A percentile compares a stretch with the other conserved stretches of the same genome.
Conservation (phyloP, 2,113 vertebrate genomes). For the Symphodus melops region DNA sequence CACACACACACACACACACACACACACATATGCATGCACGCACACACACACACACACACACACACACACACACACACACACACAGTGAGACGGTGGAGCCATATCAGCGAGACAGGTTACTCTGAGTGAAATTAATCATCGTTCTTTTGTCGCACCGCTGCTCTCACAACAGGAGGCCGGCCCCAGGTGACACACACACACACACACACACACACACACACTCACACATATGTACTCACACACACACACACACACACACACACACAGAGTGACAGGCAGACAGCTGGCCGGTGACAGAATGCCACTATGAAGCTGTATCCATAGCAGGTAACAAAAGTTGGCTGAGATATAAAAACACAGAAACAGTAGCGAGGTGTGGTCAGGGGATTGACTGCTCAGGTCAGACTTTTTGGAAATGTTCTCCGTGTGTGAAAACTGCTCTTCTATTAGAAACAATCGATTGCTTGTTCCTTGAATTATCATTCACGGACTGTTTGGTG, state of each 20-base stretch:
- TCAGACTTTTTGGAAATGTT: neutral
- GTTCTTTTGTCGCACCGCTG: slow-evolving; percentile 77
- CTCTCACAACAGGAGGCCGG: slow-evolving; percentile 74
- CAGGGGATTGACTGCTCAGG: neutral
- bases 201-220: slow-evolving; percentile 35
- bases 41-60: slow-evolving; percentile 12
- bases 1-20: slow-evolving; percentile 12
- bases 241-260: slow-evolving; percentile 34
- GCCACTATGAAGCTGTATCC: slow-evolving; percentile 57
- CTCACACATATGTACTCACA: slow-evolving; percentile 16
- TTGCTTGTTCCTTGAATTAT: neutral
- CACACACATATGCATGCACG: slow-evolving; percentile 7
- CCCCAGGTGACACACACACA: slow-evolving; percentile 58
- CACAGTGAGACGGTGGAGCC: slow-evolving; percentile 13
- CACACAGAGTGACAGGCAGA: slow-evolving; percentile 65
- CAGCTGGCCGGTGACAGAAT: slow-evolving; percentile 72
- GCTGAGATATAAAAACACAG: slow-evolving; percentile 38
- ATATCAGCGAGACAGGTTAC: slow-evolving; percentile 74
- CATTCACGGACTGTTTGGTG: neutral
- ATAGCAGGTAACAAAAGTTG: slow-evolving; percentile 63
- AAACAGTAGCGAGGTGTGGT: slow-evolving; percentile 41
- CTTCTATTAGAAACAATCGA: neutral
- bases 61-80: slow-evolving; percentile 10
- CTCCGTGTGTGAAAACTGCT: no score
- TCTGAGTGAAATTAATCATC: slow-evolving; percentile 83